Base-by-base conservation (phyloP, 2,888 invertebrate genomes). In the Geotrupes spiniger region DNA sequence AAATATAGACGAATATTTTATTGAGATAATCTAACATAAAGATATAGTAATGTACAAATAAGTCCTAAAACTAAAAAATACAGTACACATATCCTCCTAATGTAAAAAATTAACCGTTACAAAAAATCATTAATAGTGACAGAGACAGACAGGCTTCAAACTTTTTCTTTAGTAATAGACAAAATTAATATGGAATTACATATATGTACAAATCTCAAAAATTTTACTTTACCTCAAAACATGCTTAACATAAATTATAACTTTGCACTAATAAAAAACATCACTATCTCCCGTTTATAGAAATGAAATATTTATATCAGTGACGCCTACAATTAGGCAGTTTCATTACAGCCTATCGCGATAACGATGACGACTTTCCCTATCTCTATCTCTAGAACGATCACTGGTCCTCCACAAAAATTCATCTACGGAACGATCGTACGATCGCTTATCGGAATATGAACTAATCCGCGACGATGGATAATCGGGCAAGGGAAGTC, bases 401-500 rank as follows among this genome's bases (percentile, higher is more conserved):
- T 85, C 83, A 46, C 83, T 79, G 8, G 90, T 90, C 66, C 91
- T 82, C 80, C 90, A 87, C 49, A 92, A 74, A 73, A 92, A 92
- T 69, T 92, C 92, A 72, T 92, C 86, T 15, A 92, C 92, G 48
- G 90, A 89, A 41, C 92, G 83, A 70, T 94, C 94, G 72, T 93
- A 94, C 27, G 87, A 87, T 40, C 88, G 79, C 65, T 87, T 87
- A 57, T 88, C 87, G 63, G 80, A 74, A 65, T 84, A 76, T 1
- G 74, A 74, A 43, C 76, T 73, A 43, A 77, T 69, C 40, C 77
- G 74, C 38, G 75, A 73, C 8, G 77, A 73, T 33, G 85, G 82
- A 73, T 89, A 92, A 59, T 91, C 92, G 6, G 86, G 81, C 52
- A 87, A 68, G 29, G 87, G 84, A 43, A 88, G 76, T 21, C 86